These are phyloP conservation scores for Cheilosia urbana DNA, from an alignment of 2,888 invertebrate genomes.

Conservation along the genomic window DNA sequence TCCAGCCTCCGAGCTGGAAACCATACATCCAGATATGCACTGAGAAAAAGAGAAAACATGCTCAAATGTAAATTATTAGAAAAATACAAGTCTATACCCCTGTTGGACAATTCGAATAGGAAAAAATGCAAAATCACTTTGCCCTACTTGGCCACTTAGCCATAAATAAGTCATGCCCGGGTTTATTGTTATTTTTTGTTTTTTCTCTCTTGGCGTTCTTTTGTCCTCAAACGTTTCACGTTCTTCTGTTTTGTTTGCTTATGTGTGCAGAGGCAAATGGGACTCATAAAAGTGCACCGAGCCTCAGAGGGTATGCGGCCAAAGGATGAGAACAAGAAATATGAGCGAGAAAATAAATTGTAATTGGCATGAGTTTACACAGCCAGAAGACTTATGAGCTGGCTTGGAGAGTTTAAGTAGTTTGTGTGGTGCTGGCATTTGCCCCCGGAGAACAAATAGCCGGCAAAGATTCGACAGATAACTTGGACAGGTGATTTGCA, in stretches of 20 bases:
- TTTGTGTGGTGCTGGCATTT: not conserved
- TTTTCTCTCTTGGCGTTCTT: not conserved
- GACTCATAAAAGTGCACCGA: slow-evolving; percentile 9
- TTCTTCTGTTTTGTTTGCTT: slow-evolving; percentile 43
- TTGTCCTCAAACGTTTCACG: slow-evolving; percentile 48
- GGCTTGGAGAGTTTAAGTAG: not conserved
- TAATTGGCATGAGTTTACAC: slow-evolving; percentile 70
- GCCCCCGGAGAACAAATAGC: slow-evolving; percentile 19
- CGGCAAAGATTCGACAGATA: slow-evolving; percentile 51
- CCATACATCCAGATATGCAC: not conserved
- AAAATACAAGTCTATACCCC: slow-evolving; percentile 25
- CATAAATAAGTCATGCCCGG: slow-evolving; percentile 68
- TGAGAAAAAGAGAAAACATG: not conserved
- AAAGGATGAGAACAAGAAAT: slow-evolving; percentile 40
- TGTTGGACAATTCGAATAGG: slow-evolving; percentile 18
- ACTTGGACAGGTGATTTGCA: slow-evolving; percentile 62
- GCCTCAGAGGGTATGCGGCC: not conserved
- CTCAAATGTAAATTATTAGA: slow-evolving; percentile 48
- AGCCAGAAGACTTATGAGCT: slow-evolving; percentile 28
- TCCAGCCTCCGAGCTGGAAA: not conserved
- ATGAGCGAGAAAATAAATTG: slow-evolving; percentile 66
- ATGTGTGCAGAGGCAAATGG: not conserved
- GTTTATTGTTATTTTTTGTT: slow-evolving; percentile 33
- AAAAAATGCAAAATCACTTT: slow-evolving; percentile 63
- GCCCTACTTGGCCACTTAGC: slow-evolving; percentile 70